Percentiles rank a stretch among this genome's conserved stretches.
Evolutionary conservation across 1,140 invertebrate species (phyloP).

Genomic region (Helicorthomorpha holstii): DNA sequence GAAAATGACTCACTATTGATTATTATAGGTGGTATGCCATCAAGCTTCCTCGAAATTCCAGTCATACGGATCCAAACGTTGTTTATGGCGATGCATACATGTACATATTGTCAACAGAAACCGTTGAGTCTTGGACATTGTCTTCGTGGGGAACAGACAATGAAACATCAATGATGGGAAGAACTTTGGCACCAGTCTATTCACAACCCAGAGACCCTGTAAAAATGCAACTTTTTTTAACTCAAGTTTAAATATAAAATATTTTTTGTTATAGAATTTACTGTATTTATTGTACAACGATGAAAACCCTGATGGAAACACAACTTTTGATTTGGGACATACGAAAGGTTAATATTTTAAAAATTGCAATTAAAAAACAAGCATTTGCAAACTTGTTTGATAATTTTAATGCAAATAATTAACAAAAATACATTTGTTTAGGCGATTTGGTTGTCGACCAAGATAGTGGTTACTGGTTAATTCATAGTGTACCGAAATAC

Average conservation of each 20-base stretch:
- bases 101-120: not conserved
- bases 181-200: slow-evolving; percentile 10
- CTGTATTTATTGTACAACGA: slow-evolving; percentile 63
- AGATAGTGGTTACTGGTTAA: slow-evolving; percentile 58
- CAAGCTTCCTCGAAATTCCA: not conserved
- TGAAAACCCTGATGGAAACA: slow-evolving; percentile 42
- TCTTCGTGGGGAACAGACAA: slow-evolving; percentile 7
- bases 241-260: not conserved
- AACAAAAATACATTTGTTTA: slow-evolving; percentile 17
- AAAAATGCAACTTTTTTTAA: not conserved
- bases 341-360: slow-evolving; percentile 42
- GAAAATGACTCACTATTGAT: not conserved
- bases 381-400: no score
- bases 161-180: slow-evolving; percentile 9
- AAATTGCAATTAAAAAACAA: no score
- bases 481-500: slow-evolving; percentile 82
- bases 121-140: slow-evolving; percentile 2
- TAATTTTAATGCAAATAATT: not conserved
- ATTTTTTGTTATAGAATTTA: slow-evolving; percentile 10
- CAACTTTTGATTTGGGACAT: slow-evolving; percentile 44
- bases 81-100: not conserved
- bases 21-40: not conserved
- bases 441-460: slow-evolving; percentile 44
- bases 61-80: not conserved
- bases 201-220: not conserved